phyloP scores from a whole-genome alignment of 2,113 vertebrate genomes.

The Ceyx cyanopectus region DNA sequence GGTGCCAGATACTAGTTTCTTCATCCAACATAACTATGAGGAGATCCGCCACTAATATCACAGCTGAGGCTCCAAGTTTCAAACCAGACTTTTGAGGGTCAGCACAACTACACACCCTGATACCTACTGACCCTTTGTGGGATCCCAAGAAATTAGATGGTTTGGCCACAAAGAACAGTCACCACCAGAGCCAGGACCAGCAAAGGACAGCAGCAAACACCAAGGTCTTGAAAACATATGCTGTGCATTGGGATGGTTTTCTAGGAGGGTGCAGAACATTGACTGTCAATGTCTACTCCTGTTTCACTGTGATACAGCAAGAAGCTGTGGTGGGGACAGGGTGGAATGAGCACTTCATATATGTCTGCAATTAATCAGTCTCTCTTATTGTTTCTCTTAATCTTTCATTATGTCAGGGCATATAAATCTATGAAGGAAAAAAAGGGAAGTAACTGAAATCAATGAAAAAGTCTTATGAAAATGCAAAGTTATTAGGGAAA shows the following conservation, averaged over 20 bases:
- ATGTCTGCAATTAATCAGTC: constrained; percentile 10
- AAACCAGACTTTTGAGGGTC: neutral
- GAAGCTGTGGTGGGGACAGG: neutral
- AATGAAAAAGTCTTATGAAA: constrained; percentile 66
- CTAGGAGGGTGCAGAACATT: neutral
- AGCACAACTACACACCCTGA: neutral
- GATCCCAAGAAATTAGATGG: neutral
- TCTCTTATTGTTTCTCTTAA: constrained; percentile 40
- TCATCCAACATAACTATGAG: neutral
- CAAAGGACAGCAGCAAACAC: neutral
- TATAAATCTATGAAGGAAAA: constrained; percentile 30
- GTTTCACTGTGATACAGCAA: neutral
- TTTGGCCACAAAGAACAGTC: neutral
- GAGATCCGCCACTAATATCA: neutral
- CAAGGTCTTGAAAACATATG: neutral
- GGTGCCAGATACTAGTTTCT: neutral
- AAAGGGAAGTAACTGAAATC: constrained; percentile 75
- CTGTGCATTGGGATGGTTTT: neutral
- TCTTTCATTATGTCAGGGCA: constrained; percentile 49
- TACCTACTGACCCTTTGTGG: neutral
- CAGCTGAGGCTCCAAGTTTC: neutral
- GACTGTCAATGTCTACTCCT: neutral
- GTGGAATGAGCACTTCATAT: neutral
- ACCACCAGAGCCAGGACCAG: neutral
- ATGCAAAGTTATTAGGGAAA: constrained; percentile 73